These are phyloP conservation scores for Zootermopsis nevadensis DNA, from an alignment of 2,888 invertebrate genomes.

Conservation along the genomic window DNA sequence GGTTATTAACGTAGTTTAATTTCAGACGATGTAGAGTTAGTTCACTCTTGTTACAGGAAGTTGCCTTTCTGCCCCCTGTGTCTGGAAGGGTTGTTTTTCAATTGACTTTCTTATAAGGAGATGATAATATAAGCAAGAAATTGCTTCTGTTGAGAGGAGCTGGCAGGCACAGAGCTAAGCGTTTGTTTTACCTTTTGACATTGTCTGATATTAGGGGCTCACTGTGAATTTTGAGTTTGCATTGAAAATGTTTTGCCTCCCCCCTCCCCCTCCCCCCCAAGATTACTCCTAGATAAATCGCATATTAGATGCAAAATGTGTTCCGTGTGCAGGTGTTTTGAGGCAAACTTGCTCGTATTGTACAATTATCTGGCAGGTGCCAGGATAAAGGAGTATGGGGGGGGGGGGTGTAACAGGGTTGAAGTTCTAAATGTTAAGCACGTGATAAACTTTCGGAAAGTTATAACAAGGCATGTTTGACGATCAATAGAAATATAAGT, in stretches of 20 bases:
- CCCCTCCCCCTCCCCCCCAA: neutral
- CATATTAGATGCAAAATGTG: neutral
- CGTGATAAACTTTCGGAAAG: too few relatives aligned
- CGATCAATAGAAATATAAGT: too few relatives aligned
- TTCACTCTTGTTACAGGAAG: neutral
- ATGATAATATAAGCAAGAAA: conserved; percentile 22
- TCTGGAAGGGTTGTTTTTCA: conserved; percentile 32
- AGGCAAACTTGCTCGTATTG: too few relatives aligned
- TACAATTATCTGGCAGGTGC: too few relatives aligned
- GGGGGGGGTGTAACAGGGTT: too few relatives aligned
- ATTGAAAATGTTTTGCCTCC: neutral
- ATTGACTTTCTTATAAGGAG: conserved; percentile 26
- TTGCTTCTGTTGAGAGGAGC: conserved; percentile 17
- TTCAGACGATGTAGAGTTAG: too few relatives aligned
- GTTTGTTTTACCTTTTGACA: neutral
- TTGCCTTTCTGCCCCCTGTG: neutral
- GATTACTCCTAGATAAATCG: neutral
- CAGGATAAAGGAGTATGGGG: too few relatives aligned
- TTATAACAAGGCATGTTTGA: too few relatives aligned
- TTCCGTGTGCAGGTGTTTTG: too few relatives aligned
- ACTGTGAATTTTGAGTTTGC: neutral
- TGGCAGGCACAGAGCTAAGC: neutral
- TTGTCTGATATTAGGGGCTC: neutral
- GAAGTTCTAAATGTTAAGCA: too few relatives aligned
- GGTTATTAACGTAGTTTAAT: too few relatives aligned